Conservation (phyloP, 2,113 vertebrate species). For the Laticauda laticaudata region DNA sequence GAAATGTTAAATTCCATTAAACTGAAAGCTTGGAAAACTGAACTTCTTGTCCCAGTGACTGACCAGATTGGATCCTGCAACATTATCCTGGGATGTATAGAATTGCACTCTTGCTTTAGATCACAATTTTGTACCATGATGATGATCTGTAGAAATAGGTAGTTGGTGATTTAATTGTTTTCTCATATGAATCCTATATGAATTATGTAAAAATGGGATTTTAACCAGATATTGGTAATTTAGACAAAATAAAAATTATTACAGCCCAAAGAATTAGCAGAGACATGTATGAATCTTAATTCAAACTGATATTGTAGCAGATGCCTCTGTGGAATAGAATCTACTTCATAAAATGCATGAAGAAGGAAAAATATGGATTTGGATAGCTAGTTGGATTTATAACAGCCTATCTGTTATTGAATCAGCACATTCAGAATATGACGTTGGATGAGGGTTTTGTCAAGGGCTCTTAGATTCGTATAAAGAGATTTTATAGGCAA, state of each 20-base stretch:
- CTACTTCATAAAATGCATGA: neutral
- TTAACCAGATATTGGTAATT: neutral
- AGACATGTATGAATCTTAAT: neutral
- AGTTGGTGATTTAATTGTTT: neutral
- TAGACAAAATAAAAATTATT: neutral
- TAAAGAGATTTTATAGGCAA: neutral
- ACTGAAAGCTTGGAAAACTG: neutral
- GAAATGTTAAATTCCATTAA: neutral
- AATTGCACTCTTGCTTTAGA: neutral
- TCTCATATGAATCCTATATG: neutral
- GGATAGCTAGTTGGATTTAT: neutral
- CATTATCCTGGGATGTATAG: neutral
- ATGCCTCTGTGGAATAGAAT: neutral
- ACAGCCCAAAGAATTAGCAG: neutral
- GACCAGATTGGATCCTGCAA: neutral
- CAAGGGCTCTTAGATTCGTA: neutral
- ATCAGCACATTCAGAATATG: neutral
- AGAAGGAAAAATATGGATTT: neutral
- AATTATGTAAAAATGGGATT: neutral
- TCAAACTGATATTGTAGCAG: neutral
- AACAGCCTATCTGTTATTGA: neutral
- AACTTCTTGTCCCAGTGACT: neutral
- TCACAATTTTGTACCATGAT: neutral
- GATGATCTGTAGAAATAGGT: neutral
- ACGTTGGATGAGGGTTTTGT: neutral